These are phyloP conservation scores for Stegastes partitus DNA, from an alignment of 2,113 vertebrate species.

Conservation along the genomic window DNA sequence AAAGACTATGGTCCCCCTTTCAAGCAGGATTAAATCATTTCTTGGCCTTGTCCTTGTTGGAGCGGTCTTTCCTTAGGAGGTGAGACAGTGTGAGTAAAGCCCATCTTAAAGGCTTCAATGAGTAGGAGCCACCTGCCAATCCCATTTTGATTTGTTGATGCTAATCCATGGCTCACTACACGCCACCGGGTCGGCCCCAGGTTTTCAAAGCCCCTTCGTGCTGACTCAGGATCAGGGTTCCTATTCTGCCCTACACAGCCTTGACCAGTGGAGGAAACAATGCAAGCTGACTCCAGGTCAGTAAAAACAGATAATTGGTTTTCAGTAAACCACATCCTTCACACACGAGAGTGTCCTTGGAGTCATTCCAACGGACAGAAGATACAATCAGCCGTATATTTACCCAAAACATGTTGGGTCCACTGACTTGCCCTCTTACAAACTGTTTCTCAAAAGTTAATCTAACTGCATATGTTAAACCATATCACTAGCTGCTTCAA, in stretches of 20 bases:
- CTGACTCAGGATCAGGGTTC: constrained; percentile 55
- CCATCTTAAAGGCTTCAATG: constrained; percentile 75
- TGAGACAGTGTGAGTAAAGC: constrained; percentile 63
- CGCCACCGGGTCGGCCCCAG: constrained; percentile 25
- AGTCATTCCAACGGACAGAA: not conserved
- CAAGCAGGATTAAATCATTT: constrained; percentile 60
- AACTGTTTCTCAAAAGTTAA: not conserved
- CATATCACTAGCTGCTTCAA: too few relatives aligned
- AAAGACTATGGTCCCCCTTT: constrained; percentile 24
- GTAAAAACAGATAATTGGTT: not conserved
- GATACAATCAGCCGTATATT: constrained; percentile 10
- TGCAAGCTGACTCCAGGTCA: not conserved
- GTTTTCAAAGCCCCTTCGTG: constrained; percentile 28
- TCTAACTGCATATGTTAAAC: too few relatives aligned
- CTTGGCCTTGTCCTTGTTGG: constrained; percentile 48
- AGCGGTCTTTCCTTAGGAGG: constrained; percentile 42
- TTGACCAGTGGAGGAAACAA: not conserved
- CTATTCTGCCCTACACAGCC: not conserved
- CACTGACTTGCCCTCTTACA: not conserved
- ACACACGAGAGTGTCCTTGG: not conserved
- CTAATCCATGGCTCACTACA: constrained; percentile 70
- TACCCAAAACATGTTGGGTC: constrained; percentile 1
- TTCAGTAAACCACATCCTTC: not conserved
- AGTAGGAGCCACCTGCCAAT: constrained; percentile 74
- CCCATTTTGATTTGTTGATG: constrained; percentile 77